Conservation (phyloP, 1,140 invertebrate species). For the Brachionus asplanchnoidis region DNA sequence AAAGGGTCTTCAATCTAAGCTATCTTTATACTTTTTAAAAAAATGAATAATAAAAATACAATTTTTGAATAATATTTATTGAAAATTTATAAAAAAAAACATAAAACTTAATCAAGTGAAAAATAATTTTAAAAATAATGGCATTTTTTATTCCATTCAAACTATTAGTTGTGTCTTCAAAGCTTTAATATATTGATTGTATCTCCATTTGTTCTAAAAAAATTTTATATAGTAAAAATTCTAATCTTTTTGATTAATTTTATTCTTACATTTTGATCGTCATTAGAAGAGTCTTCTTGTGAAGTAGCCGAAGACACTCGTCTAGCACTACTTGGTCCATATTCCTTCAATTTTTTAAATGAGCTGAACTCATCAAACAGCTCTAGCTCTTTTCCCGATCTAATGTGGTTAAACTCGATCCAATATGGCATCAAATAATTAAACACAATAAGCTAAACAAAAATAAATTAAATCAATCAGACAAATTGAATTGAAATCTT, state of each 20-base stretch:
- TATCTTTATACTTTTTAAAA: too few species aligned
- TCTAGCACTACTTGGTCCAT: constrained; percentile 3
- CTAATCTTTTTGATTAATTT: background rate
- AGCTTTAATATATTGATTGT: constrained; percentile 36
- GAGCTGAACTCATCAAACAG: constrained; percentile 34
- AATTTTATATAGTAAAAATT: background rate
- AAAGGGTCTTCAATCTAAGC: too few species aligned
- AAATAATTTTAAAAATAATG: background rate
- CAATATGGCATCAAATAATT: constrained; percentile 18
- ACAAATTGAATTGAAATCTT: too few species aligned
- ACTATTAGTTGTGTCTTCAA: constrained; percentile 25
- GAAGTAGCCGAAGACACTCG: background rate
- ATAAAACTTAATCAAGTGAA: background rate
- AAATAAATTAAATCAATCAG: background rate
- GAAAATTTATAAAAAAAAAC: background rate
- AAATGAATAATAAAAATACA: too few species aligned
- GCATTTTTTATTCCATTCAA: background rate
- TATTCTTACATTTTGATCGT: background rate
- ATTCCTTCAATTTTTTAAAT: constrained; percentile 35
- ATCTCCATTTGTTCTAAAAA: constrained; percentile 35
- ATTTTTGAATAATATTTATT: too few species aligned
- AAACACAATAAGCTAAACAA: constrained; percentile 22
- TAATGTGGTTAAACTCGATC: constrained; percentile 39
- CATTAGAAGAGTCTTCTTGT: background rate
- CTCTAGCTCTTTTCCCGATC: constrained; percentile 26